Percentiles rank a stretch among this genome's conserved stretches.
These are phyloP conservation scores for Carterocephalus palaemon DNA, from an alignment of 2,888 invertebrate species.

Conservation along the genomic window DNA sequence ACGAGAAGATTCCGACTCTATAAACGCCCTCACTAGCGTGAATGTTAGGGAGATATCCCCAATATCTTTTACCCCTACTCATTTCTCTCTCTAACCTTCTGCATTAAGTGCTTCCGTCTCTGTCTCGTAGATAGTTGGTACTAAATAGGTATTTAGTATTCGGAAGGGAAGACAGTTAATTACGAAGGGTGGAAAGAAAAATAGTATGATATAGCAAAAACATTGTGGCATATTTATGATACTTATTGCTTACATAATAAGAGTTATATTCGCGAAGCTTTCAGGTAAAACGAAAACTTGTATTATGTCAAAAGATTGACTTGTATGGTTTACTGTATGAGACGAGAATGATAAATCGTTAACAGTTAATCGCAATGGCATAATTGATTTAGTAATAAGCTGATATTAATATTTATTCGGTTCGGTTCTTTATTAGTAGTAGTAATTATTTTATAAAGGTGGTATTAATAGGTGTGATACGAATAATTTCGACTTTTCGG, in stretches of 20 bases:
- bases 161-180: slow-evolving; percentile 74
- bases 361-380: slow-evolving; percentile 21
- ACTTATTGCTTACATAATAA: slow-evolving; percentile 29
- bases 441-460: background rate
- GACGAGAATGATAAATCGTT: slow-evolving; percentile 15
- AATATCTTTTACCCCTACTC: slow-evolving; percentile 43
- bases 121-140: slow-evolving; percentile 56
- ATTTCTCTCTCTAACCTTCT: slow-evolving; percentile 44
- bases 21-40: slow-evolving; percentile 54
- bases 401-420: slow-evolving; percentile 9
- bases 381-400: slow-evolving; percentile 25
- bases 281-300: slow-evolving; percentile 17
- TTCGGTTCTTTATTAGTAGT: slow-evolving; percentile 8
- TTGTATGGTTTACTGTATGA: slow-evolving; percentile 27
- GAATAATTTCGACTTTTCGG: no score
- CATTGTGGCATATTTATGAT: slow-evolving; percentile 5
- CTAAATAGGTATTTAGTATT: slow-evolving; percentile 79
- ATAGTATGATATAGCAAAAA: slow-evolving; percentile 35
- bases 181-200: slow-evolving; percentile 72
- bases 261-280: slow-evolving; percentile 35
- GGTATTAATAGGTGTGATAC: no score
- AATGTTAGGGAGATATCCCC: slow-evolving; percentile 52
- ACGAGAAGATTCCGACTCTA: slow-evolving; percentile 42
- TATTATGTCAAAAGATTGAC: slow-evolving; percentile 26
- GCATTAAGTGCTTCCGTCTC: slow-evolving; percentile 35